phyloP scores from a whole-genome alignment of 2,797 vertebrate genomes.

The Tachyglossus aculeatus region DNA sequence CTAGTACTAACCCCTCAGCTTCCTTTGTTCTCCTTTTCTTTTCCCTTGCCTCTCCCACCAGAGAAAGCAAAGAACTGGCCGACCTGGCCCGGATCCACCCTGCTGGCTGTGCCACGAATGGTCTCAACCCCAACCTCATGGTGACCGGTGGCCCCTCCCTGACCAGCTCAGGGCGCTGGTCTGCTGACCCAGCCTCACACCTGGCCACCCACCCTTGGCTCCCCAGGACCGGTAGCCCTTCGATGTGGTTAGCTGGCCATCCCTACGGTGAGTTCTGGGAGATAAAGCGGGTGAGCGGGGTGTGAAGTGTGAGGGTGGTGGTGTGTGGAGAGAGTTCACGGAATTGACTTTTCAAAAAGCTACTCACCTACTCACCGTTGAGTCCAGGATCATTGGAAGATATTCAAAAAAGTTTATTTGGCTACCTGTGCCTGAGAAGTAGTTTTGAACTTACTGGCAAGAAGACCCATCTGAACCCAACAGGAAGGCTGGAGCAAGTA shows the following conservation, averaged over 20 bases:
- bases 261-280: slow-evolving; percentile 84
- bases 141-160: slow-evolving; percentile 90
- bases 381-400: no score
- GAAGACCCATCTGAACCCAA: no score
- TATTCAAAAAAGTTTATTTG: no score
- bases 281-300: accelerated
- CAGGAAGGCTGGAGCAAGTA: no score
- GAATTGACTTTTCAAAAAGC: not conserved
- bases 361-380: not conserved
- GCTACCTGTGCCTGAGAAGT: no score
- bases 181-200: slow-evolving; percentile 85
- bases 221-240: slow-evolving; percentile 86
- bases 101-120: slow-evolving; percentile 76
- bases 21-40: slow-evolving; percentile 6
- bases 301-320: accelerated
- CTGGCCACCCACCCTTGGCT: slow-evolving; percentile 92
- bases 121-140: slow-evolving; percentile 91
- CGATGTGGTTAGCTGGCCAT: slow-evolving; percentile 92
- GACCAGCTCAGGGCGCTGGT: slow-evolving; percentile 86
- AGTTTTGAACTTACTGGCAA: no score
- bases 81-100: slow-evolving; percentile 91
- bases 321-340: not conserved
- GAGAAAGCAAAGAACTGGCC: slow-evolving; percentile 93
- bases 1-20: not conserved
- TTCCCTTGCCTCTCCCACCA: no score